A percentile compares a stretch with the other conserved stretches of the same genome.
Conservation (phyloP, 1,140 invertebrate species). For the Drosophila sp. region DNA sequence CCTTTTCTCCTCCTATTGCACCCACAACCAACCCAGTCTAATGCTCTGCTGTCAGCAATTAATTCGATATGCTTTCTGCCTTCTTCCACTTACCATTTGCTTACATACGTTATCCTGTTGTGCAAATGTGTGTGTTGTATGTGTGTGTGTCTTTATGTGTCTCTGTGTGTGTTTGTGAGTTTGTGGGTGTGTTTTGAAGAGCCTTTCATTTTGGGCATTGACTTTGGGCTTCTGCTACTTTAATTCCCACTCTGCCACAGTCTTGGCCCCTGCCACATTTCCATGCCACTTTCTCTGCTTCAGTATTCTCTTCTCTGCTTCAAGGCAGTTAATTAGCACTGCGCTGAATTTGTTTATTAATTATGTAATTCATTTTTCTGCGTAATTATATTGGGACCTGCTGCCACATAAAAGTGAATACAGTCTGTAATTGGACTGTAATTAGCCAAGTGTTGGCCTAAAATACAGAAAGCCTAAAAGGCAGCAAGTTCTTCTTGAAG, state of each 20-base stretch:
- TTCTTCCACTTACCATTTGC: slow-evolving; percentile 46
- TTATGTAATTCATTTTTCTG: slow-evolving; percentile 61
- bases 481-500: slow-evolving; percentile 1
- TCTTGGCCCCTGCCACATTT: neutral
- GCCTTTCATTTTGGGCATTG: slow-evolving; percentile 48
- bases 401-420: slow-evolving; percentile 50
- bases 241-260: slow-evolving; percentile 34
- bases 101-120: slow-evolving; percentile 53
- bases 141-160: slow-evolving; percentile 23
- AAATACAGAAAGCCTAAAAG: slow-evolving; percentile 6
- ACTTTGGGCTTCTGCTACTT: slow-evolving; percentile 44
- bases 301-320: neutral
- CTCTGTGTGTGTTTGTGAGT: slow-evolving; percentile 10
- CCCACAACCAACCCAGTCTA: slow-evolving; percentile 9
- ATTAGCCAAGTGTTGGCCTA: slow-evolving; percentile 47
- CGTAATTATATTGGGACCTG: slow-evolving; percentile 57
- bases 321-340: slow-evolving; percentile 53
- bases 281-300: neutral
- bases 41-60: slow-evolving; percentile 56
- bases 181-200: slow-evolving; percentile 45
- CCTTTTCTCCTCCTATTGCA: neutral
- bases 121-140: slow-evolving; percentile 10
- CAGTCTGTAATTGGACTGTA: slow-evolving; percentile 47
- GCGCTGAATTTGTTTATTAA: slow-evolving; percentile 58
- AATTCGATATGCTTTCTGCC: slow-evolving; percentile 57